phyloP scores from a whole-genome alignment of 2,797 vertebrate species.

The Sebastes nivosus region DNA sequence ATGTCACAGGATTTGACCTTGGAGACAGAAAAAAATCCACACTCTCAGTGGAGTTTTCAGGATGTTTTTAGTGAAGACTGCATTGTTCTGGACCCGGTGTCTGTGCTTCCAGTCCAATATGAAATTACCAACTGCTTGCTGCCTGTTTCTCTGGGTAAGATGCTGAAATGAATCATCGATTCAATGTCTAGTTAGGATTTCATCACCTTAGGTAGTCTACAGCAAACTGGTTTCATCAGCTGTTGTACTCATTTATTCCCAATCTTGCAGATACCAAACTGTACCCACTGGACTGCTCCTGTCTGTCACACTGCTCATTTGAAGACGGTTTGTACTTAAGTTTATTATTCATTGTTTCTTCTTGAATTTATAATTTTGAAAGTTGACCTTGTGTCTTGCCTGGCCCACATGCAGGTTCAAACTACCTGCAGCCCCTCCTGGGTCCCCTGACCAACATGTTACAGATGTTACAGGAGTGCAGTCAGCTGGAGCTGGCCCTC shows the following conservation, averaged over 20 bases:
- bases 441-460: conserved; percentile 84
- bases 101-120: conserved; percentile 90
- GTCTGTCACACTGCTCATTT: conserved; percentile 87
- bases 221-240: neutral
- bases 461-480: conserved; percentile 92
- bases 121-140: conserved; percentile 88
- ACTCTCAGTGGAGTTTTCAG: conserved; percentile 87
- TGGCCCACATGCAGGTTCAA: conserved; percentile 61
- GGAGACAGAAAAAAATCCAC: conserved; percentile 86
- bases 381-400: neutral
- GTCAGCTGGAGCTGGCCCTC: conserved; percentile 92
- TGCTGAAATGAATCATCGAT: neutral
- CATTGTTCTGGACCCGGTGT: conserved; percentile 90
- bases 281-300: conserved; percentile 88
- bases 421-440: conserved; percentile 79
- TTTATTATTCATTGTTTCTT: neutral
- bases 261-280: conserved; percentile 83
- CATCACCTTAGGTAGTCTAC: neutral
- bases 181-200: neutral
- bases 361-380: neutral
- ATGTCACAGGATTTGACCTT: conserved; percentile 78
- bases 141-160: conserved; percentile 84
- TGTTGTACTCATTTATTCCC: neutral
- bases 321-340: conserved; percentile 78
- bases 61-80: conserved; percentile 94